A percentile compares a stretch with the other conserved stretches of the same genome.
phyloP scores from a whole-genome alignment of 2,888 invertebrate genomes.

The Leucania comma region DNA sequence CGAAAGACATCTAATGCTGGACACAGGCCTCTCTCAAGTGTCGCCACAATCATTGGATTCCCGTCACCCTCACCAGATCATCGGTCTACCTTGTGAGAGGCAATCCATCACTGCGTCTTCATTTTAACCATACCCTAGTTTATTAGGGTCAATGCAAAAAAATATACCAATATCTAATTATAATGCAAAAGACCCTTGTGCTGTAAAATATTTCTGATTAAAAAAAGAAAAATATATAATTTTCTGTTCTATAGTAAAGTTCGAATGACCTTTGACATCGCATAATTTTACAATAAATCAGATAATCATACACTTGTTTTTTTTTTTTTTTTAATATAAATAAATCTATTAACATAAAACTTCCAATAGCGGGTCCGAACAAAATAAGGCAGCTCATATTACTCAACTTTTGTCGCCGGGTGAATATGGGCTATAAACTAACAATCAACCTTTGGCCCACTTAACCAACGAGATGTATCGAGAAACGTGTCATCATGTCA shows the following conservation, averaged over 20 bases:
- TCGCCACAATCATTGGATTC: too few species aligned
- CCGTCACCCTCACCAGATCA: too few species aligned
- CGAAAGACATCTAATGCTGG: too few species aligned
- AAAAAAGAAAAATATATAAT: neutral
- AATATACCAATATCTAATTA: neutral
- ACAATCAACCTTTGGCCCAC: slow-evolving; percentile 9
- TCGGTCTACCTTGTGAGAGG: too few species aligned
- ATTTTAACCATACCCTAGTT: neutral
- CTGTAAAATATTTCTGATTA: neutral
- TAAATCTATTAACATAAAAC: neutral
- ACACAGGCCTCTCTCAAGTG: too few species aligned
- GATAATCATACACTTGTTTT: neutral
- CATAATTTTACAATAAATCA: neutral
- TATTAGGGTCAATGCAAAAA: neutral
- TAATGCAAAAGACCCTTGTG: neutral
- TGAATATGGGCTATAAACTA: slow-evolving; percentile 1
- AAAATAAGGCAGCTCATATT: neutral
- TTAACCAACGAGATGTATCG: slow-evolving; percentile 4
- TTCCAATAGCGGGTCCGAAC: too few species aligned
- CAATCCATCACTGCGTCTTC: too few species aligned
- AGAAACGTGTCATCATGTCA: neutral
- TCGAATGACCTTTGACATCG: neutral
- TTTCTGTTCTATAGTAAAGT: neutral
- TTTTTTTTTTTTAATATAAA: neutral
- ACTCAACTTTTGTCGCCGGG: slow-evolving; percentile 10